Conservation (phyloP, 2,888 invertebrate genomes). For the Megamerina dolium region DNA sequence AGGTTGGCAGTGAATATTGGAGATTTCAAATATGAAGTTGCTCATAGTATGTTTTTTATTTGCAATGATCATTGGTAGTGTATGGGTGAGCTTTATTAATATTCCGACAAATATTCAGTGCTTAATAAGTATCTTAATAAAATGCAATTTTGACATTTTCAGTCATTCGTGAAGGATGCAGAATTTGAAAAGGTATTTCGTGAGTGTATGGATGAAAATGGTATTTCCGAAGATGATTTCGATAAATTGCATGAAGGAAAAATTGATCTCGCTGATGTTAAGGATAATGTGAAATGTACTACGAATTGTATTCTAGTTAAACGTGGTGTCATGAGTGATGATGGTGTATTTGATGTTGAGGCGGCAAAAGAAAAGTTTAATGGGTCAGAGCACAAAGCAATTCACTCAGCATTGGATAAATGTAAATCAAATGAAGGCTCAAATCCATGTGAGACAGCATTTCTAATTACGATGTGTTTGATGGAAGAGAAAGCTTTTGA, state of each 20-base stretch:
- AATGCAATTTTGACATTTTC: too few species aligned
- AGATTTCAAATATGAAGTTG: too few species aligned
- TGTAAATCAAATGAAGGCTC: not conserved
- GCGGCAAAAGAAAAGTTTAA: not conserved
- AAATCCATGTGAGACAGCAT: not conserved
- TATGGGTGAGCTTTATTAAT: too few species aligned
- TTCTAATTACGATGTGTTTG: not conserved
- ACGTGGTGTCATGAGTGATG: slow-evolving; percentile 8
- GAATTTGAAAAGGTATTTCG: too few species aligned
- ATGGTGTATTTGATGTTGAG: slow-evolving; percentile 5
- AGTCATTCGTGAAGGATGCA: too few species aligned
- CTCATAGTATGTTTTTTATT: too few species aligned
- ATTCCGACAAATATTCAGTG: too few species aligned
- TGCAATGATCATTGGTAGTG: too few species aligned
- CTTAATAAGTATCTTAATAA: too few species aligned
- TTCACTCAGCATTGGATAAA: not conserved
- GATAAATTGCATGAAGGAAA: not conserved
- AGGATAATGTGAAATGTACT: slow-evolving; percentile 12
- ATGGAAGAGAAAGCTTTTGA: not conserved
- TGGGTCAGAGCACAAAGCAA: not conserved
- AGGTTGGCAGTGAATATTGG: too few species aligned
- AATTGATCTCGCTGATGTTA: not conserved
- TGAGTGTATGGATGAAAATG: not conserved
- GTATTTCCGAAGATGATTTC: not conserved
- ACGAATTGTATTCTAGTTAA: slow-evolving; percentile 10